Evolutionary conservation across 2,797 vertebrate genomes (phyloP), one percentile per base, ranked within the genome.

Genomic region (Enteromius fasciolatus): DNA sequence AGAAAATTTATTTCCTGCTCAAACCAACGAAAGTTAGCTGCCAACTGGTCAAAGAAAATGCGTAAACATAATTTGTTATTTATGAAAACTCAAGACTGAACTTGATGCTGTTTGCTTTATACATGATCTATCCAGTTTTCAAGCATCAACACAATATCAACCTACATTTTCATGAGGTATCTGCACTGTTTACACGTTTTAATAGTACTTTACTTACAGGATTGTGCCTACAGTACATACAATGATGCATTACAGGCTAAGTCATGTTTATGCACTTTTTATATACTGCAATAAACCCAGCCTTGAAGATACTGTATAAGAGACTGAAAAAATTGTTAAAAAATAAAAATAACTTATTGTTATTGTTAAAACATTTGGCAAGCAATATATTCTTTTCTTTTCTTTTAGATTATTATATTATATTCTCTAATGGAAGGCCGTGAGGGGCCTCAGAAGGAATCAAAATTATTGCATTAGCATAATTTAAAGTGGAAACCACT

Each of bases 21-120:
- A 54, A 74, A 74, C 33, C 67, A 9, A 3, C 33, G 33, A 57
- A 33, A 54, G 25, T 50, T 67, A 52, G 63, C 61, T 67, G 63
- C 18, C 61, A 61, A 20, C 39, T 52, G 5, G 44, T n/a, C 9
- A 67, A 68, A 76, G 33, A 64, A 23, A n/a, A 82, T 67, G 33
- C 0, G 6, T 44, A 68, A 57, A 82, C 63, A 82, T 67, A 23
- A 25, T 81, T 52, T n/a, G 31, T 52, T 64, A 73, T 81, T 74
- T 64, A 81, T 81, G 14, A 23, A 72, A 73, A 63, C 25, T 25
- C 18, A 12, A 63, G 28, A 36, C 28, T 73, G 28, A 64, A 48
- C 36, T 61, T 61, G 78, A 28, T 50, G 12, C 52, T 50, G 25
- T 64, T 70, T 25, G 54, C 48, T 63, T 63, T 15, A 11, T 50